Conservation (phyloP, 2,113 vertebrate genomes). For the Ardeotis arabs region DNA sequence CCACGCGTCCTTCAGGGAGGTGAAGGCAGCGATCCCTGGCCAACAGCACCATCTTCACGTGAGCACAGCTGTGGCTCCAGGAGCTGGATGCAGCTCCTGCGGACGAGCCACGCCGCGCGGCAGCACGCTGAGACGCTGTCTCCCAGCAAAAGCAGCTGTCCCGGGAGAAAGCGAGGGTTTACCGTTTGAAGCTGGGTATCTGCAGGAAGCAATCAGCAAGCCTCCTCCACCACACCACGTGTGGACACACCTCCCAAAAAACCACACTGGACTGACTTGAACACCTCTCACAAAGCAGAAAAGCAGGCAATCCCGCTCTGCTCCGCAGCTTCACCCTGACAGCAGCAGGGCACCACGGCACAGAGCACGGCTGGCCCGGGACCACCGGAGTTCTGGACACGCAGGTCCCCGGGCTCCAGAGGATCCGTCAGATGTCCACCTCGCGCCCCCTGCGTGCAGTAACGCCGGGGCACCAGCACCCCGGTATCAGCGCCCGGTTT, state of each 20-base stretch:
- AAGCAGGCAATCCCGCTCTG: neutral
- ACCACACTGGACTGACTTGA: neutral
- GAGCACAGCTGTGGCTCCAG: neutral
- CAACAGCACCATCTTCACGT: accelerated
- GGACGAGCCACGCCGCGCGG: accelerated
- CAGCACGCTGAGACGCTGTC: neutral
- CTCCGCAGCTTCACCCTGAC: accelerated
- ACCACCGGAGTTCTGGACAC: neutral
- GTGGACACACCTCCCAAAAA: neutral
- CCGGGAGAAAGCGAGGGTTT: neutral
- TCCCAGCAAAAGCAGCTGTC: accelerated
- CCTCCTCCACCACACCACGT: accelerated
- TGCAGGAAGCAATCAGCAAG: neutral
- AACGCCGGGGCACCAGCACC: accelerated
- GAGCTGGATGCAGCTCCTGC: neutral
- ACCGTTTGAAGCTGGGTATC: accelerated
- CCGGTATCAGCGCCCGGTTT: neutral
- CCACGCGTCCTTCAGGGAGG: neutral
- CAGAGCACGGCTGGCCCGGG: accelerated
- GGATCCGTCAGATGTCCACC: neutral
- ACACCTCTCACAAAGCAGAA: accelerated
- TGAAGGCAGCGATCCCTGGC: neutral
- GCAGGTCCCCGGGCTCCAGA: neutral
- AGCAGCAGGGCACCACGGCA: accelerated
- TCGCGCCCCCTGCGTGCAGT: accelerated